A percentile compares a stretch with the other conserved stretches of the same genome.
Evolutionary conservation across 2,113 vertebrate species (phyloP).

Genomic region (Pterocles gutturalis): DNA sequence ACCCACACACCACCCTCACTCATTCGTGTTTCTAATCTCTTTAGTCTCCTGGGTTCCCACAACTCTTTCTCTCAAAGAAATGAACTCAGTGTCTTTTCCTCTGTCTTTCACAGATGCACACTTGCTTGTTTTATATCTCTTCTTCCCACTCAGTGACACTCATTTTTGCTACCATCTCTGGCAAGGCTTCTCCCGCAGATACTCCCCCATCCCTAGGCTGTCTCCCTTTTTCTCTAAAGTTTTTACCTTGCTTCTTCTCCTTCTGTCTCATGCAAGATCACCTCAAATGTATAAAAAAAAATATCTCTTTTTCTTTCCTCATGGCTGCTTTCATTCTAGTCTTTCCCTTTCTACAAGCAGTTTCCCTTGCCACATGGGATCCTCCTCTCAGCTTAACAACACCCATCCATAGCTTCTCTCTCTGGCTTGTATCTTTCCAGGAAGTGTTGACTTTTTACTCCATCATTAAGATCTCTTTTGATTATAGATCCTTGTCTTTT

Average conservation of each 20-base stretch:
- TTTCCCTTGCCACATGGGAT: neutral
- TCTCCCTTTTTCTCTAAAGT: neutral
- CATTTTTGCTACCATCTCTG: neutral
- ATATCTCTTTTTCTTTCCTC: neutral
- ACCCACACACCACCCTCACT: neutral
- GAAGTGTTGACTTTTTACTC: neutral
- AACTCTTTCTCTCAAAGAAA: neutral
- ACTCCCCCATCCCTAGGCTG: neutral
- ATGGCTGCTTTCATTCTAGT: neutral
- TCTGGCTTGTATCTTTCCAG: neutral
- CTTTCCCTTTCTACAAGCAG: neutral
- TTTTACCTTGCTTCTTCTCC: neutral
- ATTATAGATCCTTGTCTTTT: neutral
- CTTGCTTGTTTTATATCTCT: neutral
- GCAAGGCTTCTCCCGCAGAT: neutral
- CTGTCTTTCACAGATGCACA: neutral
- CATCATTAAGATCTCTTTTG: neutral
- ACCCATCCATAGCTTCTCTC: neutral
- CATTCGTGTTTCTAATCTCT: neutral
- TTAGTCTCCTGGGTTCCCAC: neutral
- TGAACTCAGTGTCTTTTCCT: neutral
- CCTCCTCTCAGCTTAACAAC: neutral
- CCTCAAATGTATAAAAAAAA: neutral
- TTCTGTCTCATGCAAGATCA: neutral
- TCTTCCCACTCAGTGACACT: neutral